These are phyloP conservation scores for Bombus soroeensis DNA, from an alignment of 1,140 invertebrate species.

Conservation along the genomic window DNA sequence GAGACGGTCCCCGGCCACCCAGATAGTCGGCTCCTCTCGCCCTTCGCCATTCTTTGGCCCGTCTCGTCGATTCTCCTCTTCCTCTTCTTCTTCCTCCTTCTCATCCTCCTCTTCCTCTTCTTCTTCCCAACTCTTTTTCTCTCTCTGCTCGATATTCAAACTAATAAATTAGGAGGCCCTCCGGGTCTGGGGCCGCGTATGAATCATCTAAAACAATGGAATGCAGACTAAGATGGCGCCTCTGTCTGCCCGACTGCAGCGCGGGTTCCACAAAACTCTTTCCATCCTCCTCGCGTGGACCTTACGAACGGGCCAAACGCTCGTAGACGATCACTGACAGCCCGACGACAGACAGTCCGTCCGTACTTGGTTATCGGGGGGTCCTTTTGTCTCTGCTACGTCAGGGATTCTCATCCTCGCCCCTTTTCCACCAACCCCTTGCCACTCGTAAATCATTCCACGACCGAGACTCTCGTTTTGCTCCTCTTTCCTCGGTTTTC, in stretches of 20 bases:
- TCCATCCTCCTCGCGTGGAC: constrained; percentile 19
- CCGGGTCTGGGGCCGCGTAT: constrained; percentile 72
- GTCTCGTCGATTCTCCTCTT: constrained; percentile 51
- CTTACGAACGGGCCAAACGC: constrained; percentile 47
- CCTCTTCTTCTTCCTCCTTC: constrained; percentile 43
- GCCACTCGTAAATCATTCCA: constrained; percentile 60
- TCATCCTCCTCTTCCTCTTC: constrained; percentile 40
- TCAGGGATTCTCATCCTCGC: constrained; percentile 63
- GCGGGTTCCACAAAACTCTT: not conserved
- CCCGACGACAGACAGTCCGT: constrained; percentile 70
- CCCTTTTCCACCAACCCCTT: constrained; percentile 15
- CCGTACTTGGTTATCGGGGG: constrained; percentile 65
- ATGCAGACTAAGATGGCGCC: constrained; percentile 80
- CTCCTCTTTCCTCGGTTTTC: constrained; percentile 9
- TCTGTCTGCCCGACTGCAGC: constrained; percentile 31
- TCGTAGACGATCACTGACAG: constrained; percentile 65
- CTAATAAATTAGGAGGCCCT: constrained; percentile 72
- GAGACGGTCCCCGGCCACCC: constrained; percentile 70
- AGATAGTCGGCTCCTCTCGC: constrained; percentile 66
- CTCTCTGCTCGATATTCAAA: constrained; percentile 73
- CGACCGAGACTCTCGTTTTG: not conserved
- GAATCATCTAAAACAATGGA: constrained; percentile 84
- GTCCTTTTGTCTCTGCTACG: constrained; percentile 69
- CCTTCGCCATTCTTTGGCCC: constrained; percentile 51
- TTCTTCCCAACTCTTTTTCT: constrained; percentile 38